A percentile compares a stretch with the other conserved stretches of the same genome.
Evolutionary conservation across 2,797 vertebrate species (phyloP).

Genomic region (Anas bernieri): DNA sequence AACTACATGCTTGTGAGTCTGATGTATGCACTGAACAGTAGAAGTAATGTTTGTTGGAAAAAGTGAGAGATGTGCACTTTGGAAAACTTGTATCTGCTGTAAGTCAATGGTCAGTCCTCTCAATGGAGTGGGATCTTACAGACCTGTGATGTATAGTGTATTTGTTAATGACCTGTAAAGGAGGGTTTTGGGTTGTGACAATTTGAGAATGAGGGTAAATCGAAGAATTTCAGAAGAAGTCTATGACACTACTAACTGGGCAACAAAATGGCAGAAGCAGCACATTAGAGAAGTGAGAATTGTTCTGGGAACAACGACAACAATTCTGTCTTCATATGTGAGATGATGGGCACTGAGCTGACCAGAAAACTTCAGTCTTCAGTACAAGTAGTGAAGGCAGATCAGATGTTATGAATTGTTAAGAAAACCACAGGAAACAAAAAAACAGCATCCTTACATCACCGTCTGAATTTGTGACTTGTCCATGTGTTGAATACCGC

Average conservation of each 20-base stretch:
- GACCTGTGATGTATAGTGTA: not conserved
- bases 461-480: not conserved
- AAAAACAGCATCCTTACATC: not conserved
- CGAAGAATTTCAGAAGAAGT: not conserved
- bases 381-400: not conserved
- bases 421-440: not conserved
- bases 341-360: not conserved
- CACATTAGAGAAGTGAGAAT: not conserved
- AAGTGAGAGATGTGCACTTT: not conserved
- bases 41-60: not conserved
- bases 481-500: not conserved
- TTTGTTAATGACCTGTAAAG: constrained; percentile 1
- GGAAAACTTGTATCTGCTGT: not conserved
- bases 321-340: not conserved
- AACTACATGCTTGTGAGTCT: not conserved
- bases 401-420: not conserved
- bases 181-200: not conserved
- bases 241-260: not conserved
- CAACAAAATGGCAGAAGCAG: not conserved
- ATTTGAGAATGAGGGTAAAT: not conserved
- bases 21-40: not conserved
- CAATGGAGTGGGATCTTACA: not conserved
- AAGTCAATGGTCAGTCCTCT: not conserved
- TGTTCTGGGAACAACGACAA: rapidly evolving
- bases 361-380: not conserved